A percentile compares a stretch with the other conserved stretches of the same genome.
Conservation (phyloP, 1,140 invertebrate genomes). For the Lerema accius region DNA sequence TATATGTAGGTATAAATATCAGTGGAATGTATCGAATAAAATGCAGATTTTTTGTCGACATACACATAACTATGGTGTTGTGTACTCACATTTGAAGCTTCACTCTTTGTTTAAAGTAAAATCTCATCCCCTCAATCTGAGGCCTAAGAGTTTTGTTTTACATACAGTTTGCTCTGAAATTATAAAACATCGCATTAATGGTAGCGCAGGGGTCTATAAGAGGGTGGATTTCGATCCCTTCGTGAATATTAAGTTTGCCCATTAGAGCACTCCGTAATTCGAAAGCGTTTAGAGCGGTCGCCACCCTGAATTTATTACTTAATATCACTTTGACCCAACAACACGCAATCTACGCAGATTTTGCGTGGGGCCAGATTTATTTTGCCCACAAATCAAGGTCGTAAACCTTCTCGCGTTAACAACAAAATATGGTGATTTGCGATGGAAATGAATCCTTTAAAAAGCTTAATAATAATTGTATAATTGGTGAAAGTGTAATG, state of each 20-base stretch:
- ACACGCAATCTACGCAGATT: constrained; percentile 34
- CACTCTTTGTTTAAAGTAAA: no score
- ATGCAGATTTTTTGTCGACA: no score
- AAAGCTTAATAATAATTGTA: no score
- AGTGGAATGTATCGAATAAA: no score
- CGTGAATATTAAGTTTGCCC: constrained; percentile 73
- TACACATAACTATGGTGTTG: no score
- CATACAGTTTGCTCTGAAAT: constrained; percentile 45
- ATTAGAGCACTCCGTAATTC: constrained; percentile 65
- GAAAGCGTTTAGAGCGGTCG: constrained; percentile 62
- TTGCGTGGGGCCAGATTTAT: constrained; percentile 31
- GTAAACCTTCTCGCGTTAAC: constrained; percentile 5
- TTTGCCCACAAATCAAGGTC: constrained; percentile 21
- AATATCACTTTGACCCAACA: constrained; percentile 51
- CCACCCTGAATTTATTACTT: constrained; percentile 58
- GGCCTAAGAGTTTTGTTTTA: constrained; percentile 31
- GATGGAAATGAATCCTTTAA: background rate
- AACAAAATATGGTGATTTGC: constrained; percentile 8
- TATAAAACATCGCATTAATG: constrained; percentile 45
- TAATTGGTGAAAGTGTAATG: no score
- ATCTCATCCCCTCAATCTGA: background rate
- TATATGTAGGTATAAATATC: no score
- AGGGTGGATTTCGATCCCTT: constrained; percentile 49
- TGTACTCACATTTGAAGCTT: no score
- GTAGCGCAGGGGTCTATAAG: constrained; percentile 36